Base-by-base conservation (phyloP, 2,888 invertebrate species). In the Clepsis dumicolana region DNA sequence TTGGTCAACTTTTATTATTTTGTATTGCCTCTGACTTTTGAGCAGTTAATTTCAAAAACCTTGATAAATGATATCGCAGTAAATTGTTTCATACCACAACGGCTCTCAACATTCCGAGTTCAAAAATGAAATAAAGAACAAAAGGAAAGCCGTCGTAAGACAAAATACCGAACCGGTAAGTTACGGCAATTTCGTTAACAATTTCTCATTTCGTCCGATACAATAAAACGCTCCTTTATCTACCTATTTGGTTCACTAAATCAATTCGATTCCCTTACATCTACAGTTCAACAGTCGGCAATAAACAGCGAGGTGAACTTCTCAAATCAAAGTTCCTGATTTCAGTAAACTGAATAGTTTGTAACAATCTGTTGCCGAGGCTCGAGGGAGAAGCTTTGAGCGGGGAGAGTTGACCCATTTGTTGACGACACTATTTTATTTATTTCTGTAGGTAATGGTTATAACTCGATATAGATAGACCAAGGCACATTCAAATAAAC, bases 341-440 rank as follows among this genome's bases (percentile, higher is more conserved):
- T 77, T 77, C 74, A 74, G 76, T 79, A 79, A 82, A 79, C 77
- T 74, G 74, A 80, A 82, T 81, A 82, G 83, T 83, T 83, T 68
- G 67, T 67, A 82, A 83, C 81, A 80, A 75, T 80, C 71, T 72
- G 77, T 60, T 21, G 64, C 64, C 57, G n/a, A 24, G 57, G 41
- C 8, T 29, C 41, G 59, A 64, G 68, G n/a, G 29, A 32, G 12
- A 14, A 25, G 57, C 57, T 62, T n/a, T 1, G n/a, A 18, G 63
- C 50, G 50, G 27, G n/a, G 25, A 18, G 16, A 29, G 4, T 7
- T 29, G 29, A 3, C 3, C 29, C 29, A 29, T 29, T 7, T 7
- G 4, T 7, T 29, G 29, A 3, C 29, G 3, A 29, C n/a, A n/a
- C n/a, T n/a, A n/a, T n/a, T n/a, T n/a, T n/a, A n/a, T n/a, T n/a